Evolutionary conservation across 2,797 vertebrate genomes (phyloP), one percentile per base, ranked within the genome.

Genomic region (Sciurus carolinensis): DNA sequence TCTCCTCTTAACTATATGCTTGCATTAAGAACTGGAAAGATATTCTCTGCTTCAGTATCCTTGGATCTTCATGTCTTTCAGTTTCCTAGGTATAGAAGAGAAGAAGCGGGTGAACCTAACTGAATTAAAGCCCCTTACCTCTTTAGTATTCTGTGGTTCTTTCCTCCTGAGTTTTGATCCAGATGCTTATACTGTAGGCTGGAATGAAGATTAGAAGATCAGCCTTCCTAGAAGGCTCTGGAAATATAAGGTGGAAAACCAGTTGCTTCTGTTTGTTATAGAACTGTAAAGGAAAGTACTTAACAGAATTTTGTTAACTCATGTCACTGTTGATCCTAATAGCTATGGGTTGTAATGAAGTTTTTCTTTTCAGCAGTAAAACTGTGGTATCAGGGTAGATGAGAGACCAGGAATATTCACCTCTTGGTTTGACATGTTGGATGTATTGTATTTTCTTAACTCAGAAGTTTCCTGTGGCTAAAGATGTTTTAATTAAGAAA

Each of bases 381-480:
- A 79, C 47, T 81, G 44, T 64, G 42, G 33, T 33, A 84, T 72
- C 47, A 81, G 39, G 44, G 75, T 47, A 87, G 33, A 90, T 71
- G 83, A 42, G 71, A 76, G n/a, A 83, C 73, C 52, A 91, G 88
- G n/a, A 66, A 73, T 73, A 79, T 67, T 8, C 12, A 59, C 36
- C 36, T 54, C 69, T 57, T 85, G 71, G 20, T 90, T 87, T 89
- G 75, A 87, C 44, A 79, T 76, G 14, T 59, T 87, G 67, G 24
- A 62, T 79, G 42, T 75, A 80, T 82, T 85, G 7, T 92, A 26
- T 93, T 91, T 93, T 96, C 57, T 79, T 89, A 91, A 96, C 33
- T 20, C 75, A 47, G 36, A 86, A 83, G 22, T 84, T 87, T 84
- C 90, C 33, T 52, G 20, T 89, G 11, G 8, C 50, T 96, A 82